phyloP scores from a whole-genome alignment of 2,797 vertebrate species.

The Smutsia gigantea region DNA sequence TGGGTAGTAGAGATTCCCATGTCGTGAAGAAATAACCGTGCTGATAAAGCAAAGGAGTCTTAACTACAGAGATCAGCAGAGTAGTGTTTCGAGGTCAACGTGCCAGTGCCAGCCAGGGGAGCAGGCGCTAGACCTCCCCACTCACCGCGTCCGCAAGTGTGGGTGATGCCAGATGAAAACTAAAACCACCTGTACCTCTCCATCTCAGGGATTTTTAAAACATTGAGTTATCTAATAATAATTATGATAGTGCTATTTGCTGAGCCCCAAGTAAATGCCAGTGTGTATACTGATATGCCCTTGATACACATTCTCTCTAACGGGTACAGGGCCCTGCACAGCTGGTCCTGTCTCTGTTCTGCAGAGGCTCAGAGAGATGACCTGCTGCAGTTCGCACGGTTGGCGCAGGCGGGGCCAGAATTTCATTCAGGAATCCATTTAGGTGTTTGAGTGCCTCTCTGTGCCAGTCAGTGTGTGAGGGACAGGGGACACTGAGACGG shows the following conservation, averaged over 20 bases:
- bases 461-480: neutral
- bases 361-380: no score
- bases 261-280: neutral
- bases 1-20: neutral
- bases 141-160: neutral
- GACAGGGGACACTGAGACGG: neutral
- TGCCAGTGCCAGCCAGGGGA: neutral
- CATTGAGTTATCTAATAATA: neutral
- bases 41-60: accelerated
- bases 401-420: neutral
- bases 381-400: neutral
- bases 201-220: neutral
- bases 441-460: neutral
- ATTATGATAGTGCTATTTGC: neutral
- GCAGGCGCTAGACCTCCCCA: neutral
- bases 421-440: no score
- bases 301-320: accelerated
- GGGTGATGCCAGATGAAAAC: neutral
- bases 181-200: neutral
- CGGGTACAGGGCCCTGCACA: accelerated
- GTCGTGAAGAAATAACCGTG: neutral
- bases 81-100: neutral
- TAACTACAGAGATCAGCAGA: neutral
- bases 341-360: neutral
- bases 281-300: neutral